Evolutionary conservation across 2,797 vertebrate genomes (phyloP).

Genomic region (Phylloscopus collybita): DNA sequence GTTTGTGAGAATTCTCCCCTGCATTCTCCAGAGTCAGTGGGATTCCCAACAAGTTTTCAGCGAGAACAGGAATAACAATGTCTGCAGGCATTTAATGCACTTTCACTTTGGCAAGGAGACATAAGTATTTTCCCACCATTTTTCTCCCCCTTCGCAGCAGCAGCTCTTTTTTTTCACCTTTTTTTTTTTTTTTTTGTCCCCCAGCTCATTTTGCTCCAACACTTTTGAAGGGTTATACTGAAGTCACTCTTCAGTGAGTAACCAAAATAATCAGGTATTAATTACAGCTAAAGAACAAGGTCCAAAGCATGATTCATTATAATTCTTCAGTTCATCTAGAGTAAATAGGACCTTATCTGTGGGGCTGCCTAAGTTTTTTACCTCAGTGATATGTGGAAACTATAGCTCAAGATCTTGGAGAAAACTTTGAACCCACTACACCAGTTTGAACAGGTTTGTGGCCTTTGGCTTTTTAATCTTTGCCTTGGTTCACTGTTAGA

Average conservation of each 20-base stretch:
- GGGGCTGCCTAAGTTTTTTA: slow-evolving; percentile 7
- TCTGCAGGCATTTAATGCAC: background rate
- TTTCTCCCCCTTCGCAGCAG: background rate
- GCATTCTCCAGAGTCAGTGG: background rate
- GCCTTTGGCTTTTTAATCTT: slow-evolving; percentile 65
- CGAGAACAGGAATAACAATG: background rate
- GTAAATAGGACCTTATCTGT: slow-evolving; percentile 66
- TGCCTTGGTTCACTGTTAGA: slow-evolving; percentile 41
- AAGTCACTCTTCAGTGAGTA: slow-evolving; percentile 2
- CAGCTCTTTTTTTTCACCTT: background rate
- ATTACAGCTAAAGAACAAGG: slow-evolving; percentile 46
- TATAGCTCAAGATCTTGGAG: slow-evolving; percentile 31
- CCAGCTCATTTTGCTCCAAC: background rate
- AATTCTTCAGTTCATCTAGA: slow-evolving; percentile 36
- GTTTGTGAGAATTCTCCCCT: background rate
- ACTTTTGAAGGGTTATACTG: background rate
- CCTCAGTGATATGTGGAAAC: slow-evolving; percentile 35
- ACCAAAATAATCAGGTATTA: slow-evolving; percentile 49
- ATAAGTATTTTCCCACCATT: background rate
- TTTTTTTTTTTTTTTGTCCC: background rate
- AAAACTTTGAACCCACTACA: slow-evolving; percentile 61
- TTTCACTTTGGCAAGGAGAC: background rate
- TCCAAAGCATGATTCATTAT: slow-evolving; percentile 39
- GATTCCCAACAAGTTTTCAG: background rate
- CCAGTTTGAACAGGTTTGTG: slow-evolving; percentile 61